A percentile compares a stretch with the other conserved stretches of the same genome.
Conservation (phyloP, 1,140 invertebrate genomes). For the Metaphire vulgaris region DNA sequence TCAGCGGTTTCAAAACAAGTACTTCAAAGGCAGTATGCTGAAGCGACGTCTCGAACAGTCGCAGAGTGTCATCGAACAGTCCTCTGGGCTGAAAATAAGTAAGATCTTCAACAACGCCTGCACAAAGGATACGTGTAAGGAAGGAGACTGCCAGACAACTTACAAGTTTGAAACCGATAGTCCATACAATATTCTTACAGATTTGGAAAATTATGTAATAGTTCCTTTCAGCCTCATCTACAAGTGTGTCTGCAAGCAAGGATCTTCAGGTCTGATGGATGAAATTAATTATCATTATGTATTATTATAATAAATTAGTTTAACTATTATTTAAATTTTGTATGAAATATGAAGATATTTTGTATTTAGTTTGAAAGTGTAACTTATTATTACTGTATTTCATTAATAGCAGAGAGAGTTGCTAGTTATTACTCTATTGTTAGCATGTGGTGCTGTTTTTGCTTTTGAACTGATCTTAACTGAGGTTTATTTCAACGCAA, state of each 20-base stretch:
- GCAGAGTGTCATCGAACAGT: slow-evolving; percentile 67
- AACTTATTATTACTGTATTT: no score
- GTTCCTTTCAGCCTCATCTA: slow-evolving; percentile 68
- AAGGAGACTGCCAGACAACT: slow-evolving; percentile 73
- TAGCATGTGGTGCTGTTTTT: no score
- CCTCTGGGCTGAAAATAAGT: slow-evolving; percentile 60
- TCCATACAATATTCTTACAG: slow-evolving; percentile 56
- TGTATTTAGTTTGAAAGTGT: no score
- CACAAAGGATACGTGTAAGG: slow-evolving; percentile 66
- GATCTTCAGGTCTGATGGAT: slow-evolving; percentile 74
- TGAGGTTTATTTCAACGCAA: no score
- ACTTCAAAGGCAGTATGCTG: slow-evolving; percentile 36
- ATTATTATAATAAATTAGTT: no score
- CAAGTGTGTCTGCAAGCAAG: slow-evolving; percentile 75
- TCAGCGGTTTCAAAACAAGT: slow-evolving; percentile 53
- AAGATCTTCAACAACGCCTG: slow-evolving; percentile 73
- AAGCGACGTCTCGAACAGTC: slow-evolving; percentile 60
- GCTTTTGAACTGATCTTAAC: no score
- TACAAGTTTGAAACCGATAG: slow-evolving; percentile 63
- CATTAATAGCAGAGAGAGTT: no score
- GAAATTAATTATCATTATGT: no score
- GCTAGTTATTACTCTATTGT: no score
- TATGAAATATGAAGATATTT: no score
- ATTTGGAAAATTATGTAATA: slow-evolving; percentile 76
- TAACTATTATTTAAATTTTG: no score